phyloP scores from a whole-genome alignment of 2,888 invertebrate genomes.

The Acholoe squamosa region DNA sequence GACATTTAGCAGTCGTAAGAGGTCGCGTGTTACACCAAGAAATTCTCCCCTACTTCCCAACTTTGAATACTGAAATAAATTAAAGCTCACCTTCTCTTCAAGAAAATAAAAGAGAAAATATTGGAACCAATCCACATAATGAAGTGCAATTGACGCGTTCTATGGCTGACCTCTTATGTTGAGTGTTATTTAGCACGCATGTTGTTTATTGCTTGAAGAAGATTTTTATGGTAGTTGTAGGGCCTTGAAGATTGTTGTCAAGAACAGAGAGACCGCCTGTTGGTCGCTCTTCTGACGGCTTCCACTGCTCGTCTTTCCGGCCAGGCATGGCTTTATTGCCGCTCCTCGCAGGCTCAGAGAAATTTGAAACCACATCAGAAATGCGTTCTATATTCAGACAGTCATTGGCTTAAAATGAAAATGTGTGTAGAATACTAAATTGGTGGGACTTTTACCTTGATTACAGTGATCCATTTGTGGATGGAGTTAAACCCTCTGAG shows the following conservation, averaged over 20 bases:
- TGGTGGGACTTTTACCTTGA: not conserved
- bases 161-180: not conserved
- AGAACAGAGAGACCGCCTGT: constrained; percentile 19
- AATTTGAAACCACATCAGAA: not conserved
- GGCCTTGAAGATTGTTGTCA: not conserved
- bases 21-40: not conserved
- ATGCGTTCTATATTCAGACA: not conserved
- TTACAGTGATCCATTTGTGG: not conserved
- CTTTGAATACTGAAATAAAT: not conserved
- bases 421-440: not conserved
- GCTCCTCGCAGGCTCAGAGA: not conserved
- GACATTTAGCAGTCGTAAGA: not conserved
- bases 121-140: constrained; percentile 14
- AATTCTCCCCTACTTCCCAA: not conserved
- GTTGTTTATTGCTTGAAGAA: not conserved
- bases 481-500: not conserved
- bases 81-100: not conserved
- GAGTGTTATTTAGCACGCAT: not conserved
- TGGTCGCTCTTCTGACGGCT: not conserved
- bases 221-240: not conserved
- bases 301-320: not conserved
- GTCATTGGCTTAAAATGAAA: constrained; percentile 20
- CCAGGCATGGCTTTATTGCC: not conserved
- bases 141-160: not conserved
- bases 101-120: not conserved